Percentiles rank a stretch among this genome's conserved stretches.
Evolutionary conservation across 1,140 invertebrate species (phyloP).

Genomic region (Yoshiicerus persimilis): DNA sequence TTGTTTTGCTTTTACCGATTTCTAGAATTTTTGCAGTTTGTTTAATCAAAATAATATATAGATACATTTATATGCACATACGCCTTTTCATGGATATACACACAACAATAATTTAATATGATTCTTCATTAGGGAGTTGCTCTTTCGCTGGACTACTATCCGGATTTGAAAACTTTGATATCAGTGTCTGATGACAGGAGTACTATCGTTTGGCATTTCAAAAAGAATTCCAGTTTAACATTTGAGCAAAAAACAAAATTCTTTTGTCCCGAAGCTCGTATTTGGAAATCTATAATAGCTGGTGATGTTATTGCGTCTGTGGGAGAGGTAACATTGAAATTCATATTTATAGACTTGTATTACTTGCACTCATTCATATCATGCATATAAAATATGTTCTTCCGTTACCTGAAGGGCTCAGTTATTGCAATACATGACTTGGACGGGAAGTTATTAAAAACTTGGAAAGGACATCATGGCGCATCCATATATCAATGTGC

Average conservation of each 20-base stretch:
- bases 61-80: background rate
- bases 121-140: background rate
- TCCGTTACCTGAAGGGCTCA: background rate
- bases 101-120: background rate
- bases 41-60: too few relatives aligned
- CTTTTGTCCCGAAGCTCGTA: background rate
- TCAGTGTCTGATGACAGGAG: background rate
- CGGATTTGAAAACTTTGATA: background rate
- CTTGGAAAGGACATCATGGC: background rate
- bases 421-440: background rate
- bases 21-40: too few relatives aligned
- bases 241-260: background rate
- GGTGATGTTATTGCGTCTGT: background rate
- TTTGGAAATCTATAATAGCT: background rate
- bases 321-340: background rate
- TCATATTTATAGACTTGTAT: too few relatives aligned
- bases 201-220: background rate
- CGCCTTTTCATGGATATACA: too few relatives aligned
- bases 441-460: background rate
- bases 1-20: too few relatives aligned
- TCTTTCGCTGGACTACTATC: background rate
- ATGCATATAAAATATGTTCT: background rate
- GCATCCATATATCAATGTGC: constrained; percentile 13
- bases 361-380: too few relatives aligned
- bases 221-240: background rate